A percentile compares a stretch with the other conserved stretches of the same genome.
phyloP scores from a whole-genome alignment of 2,888 invertebrate species.

The Graphium colonna region DNA sequence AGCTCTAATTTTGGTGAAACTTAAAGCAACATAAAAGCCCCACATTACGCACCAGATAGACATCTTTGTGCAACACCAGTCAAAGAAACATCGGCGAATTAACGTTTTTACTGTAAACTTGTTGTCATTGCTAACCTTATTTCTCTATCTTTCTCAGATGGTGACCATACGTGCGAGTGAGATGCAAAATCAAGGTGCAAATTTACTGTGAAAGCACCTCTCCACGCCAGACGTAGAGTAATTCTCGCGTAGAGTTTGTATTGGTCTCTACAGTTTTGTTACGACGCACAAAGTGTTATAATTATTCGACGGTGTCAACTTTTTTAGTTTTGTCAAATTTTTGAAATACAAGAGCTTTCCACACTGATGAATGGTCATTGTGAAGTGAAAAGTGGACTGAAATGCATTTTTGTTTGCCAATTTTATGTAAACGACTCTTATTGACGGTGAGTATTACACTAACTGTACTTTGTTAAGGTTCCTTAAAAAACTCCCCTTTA shows the following conservation, averaged over 20 bases:
- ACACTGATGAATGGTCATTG: conserved; percentile 21
- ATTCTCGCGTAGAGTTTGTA: conserved; percentile 33
- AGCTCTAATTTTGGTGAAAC: too few species aligned
- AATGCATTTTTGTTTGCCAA: conserved; percentile 29
- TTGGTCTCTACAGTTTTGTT: not conserved
- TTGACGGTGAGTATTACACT: too few species aligned
- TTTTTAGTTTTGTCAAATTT: conserved; percentile 12
- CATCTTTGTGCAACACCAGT: not conserved
- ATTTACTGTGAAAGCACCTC: conserved; percentile 33
- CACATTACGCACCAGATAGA: not conserved
- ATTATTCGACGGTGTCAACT: conserved; percentile 7
- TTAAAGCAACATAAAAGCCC: too few species aligned
- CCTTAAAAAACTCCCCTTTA: too few species aligned
- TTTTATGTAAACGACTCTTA: conserved; percentile 27
- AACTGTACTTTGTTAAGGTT: too few species aligned
- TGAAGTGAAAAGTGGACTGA: conserved; percentile 24
- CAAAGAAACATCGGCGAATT: conserved; percentile 12
- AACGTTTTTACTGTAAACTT: conserved; percentile 17
- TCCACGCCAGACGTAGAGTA: conserved; percentile 45
- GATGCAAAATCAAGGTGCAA: conserved; percentile 21
- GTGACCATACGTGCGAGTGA: conserved; percentile 12
- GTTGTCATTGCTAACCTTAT: conserved; percentile 15
- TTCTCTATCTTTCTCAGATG: conserved; percentile 16
- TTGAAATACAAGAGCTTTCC: conserved; percentile 1
- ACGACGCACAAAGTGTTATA: not conserved